These are phyloP conservation scores for Macropis europaea DNA, from an alignment of 2,888 invertebrate species.

Conservation along the genomic window DNA sequence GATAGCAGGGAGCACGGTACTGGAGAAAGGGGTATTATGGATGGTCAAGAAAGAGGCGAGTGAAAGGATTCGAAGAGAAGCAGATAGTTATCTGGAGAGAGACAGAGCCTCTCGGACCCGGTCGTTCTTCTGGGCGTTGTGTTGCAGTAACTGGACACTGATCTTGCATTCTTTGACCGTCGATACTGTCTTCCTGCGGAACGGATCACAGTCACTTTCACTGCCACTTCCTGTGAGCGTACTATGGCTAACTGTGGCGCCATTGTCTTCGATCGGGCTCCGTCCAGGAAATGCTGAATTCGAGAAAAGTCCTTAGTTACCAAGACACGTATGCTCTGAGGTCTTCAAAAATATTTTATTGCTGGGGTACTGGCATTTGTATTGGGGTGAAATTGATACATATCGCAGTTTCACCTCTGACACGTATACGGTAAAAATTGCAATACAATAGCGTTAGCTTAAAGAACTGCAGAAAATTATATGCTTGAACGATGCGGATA, in stretches of 20 bases:
- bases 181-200: conserved; percentile 37
- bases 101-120: conserved; percentile 29
- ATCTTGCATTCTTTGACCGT: conserved; percentile 59
- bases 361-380: no score
- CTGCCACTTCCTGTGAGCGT: conserved; percentile 43
- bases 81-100: conserved; percentile 23
- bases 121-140: conserved; percentile 20
- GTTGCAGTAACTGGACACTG: conserved; percentile 67
- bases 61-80: conserved; percentile 55
- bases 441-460: no score
- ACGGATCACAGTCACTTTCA: conserved; percentile 67
- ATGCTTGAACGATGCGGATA: no score
- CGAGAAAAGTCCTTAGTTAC: no score
- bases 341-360: no score
- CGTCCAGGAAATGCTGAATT: conserved; percentile 20
- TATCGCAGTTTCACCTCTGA: no score
- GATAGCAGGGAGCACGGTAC: not conserved
- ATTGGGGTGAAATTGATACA: no score
- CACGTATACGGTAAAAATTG: no score
- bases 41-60: conserved; percentile 48
- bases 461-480: no score
- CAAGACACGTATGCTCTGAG: no score
- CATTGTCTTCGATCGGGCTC: conserved; percentile 20
- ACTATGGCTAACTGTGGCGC: not conserved
- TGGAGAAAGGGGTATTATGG: conserved; percentile 29